These are phyloP conservation scores for Casuarius casuarius DNA, from an alignment of 2,113 vertebrate species.

Conservation along the genomic window DNA sequence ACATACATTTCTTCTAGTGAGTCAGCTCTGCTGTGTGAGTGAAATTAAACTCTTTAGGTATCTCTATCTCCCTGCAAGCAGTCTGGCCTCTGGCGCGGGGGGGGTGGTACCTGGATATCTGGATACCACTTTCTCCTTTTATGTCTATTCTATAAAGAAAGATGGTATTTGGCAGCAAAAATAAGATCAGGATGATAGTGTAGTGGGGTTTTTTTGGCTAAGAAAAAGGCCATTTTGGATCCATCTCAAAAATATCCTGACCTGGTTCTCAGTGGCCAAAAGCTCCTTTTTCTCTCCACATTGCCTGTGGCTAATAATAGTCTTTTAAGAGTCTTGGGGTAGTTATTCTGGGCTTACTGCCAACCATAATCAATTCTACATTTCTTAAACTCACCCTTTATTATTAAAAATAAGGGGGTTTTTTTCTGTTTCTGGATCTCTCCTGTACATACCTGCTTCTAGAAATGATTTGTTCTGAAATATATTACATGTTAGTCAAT, in stretches of 20 bases:
- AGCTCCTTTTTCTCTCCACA: background rate
- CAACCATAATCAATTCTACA: background rate
- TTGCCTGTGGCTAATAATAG: background rate
- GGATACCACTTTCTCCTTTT: background rate
- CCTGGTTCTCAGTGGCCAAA: background rate
- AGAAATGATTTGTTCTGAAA: background rate
- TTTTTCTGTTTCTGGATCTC: background rate
- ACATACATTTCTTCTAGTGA: background rate
- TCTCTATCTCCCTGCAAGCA: background rate
- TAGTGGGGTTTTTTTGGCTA: background rate
- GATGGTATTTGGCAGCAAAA: background rate
- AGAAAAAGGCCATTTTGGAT: background rate
- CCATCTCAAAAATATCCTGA: background rate
- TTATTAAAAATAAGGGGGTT: background rate
- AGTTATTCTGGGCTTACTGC: conserved; percentile 17
- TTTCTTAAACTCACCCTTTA: background rate
- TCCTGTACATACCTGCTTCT: background rate
- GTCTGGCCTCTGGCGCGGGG: background rate
- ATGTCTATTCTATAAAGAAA: background rate
- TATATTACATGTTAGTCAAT: background rate
- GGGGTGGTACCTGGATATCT: background rate
- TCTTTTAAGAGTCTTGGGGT: background rate
- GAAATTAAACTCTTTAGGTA: background rate
- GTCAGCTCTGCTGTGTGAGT: background rate
- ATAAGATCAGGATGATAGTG: background rate